These are phyloP conservation scores for Phoxinus dragarum DNA, from an alignment of 2,797 vertebrate species.

Conservation along the genomic window DNA sequence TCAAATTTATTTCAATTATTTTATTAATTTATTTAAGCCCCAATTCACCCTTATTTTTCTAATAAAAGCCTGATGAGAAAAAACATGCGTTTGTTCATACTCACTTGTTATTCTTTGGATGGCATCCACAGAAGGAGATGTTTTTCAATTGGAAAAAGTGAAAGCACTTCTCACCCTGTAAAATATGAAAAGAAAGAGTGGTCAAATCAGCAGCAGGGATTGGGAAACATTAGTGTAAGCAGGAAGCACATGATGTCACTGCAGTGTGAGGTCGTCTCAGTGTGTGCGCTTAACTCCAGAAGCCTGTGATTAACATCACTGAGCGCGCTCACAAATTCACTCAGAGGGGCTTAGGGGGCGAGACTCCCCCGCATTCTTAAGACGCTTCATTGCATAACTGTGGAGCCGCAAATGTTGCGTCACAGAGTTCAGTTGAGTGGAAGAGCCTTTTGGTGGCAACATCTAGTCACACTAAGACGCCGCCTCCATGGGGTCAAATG, in stretches of 20 bases:
- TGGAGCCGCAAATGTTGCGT: constrained; percentile 10
- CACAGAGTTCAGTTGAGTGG: constrained; percentile 8
- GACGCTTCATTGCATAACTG: constrained; percentile 37
- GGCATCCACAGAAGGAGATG: constrained; percentile 96
- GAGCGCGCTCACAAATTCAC: constrained; percentile 25
- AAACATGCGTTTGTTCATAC: constrained; percentile 32
- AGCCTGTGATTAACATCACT: background rate
- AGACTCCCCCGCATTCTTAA: constrained; percentile 24
- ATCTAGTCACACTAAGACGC: background rate
- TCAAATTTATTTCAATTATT: background rate
- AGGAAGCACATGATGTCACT: constrained; percentile 29
- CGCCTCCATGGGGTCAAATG: background rate
- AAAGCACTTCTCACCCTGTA: constrained; percentile 90
- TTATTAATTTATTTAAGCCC: background rate
- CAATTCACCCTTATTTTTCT: background rate
- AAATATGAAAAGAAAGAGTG: constrained; percentile 12
- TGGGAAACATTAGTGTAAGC: constrained; percentile 1
- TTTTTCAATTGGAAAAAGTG: constrained; percentile 98
- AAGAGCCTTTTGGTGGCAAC: constrained; percentile 17
- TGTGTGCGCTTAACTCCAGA: constrained; percentile 12
- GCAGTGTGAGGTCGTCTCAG: background rate
- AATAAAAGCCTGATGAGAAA: background rate
- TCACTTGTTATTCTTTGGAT: constrained; percentile 94
- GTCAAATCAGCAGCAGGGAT: constrained; percentile 27
- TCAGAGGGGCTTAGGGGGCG: constrained; percentile 25